Conservation (phyloP, 2,888 invertebrate genomes). For the Tillus elongatus region DNA sequence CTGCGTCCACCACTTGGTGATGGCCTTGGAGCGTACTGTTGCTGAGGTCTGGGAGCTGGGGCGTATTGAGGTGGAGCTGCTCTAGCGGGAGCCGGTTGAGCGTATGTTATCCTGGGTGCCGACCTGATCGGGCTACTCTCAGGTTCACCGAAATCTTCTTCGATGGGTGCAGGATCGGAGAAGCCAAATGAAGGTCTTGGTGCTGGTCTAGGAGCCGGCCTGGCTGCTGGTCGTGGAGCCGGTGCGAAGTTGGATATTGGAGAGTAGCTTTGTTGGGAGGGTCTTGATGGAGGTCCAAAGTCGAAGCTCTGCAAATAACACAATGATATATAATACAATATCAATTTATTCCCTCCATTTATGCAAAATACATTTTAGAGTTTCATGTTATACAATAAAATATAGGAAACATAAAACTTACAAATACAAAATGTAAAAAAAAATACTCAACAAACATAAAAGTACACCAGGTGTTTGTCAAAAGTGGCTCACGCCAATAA, state of each 20-base stretch:
- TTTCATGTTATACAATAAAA: no score
- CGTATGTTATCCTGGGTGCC: constrained; percentile 29
- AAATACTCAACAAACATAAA: no score
- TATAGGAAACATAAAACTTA: no score
- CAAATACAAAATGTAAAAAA: no score
- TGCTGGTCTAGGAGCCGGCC: constrained; percentile 22
- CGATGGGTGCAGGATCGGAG: constrained; percentile 31
- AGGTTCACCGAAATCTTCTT: constrained; percentile 30
- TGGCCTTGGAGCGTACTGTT: constrained; percentile 26
- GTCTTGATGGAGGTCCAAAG: constrained; percentile 32
- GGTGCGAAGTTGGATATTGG: constrained; percentile 28
- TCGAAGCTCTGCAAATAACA: no score
- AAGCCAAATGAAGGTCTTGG: no score
- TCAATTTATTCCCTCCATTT: no score
- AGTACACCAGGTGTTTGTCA: no score
- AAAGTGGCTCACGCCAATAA: no score
- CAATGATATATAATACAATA: no score
- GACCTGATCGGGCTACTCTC: constrained; percentile 14
- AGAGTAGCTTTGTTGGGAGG: constrained; percentile 32
- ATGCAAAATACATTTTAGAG: no score
- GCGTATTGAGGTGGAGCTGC: constrained; percentile 26
- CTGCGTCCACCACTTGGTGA: constrained; percentile 26
- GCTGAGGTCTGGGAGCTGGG: constrained; percentile 21
- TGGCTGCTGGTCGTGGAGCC: constrained; percentile 20
- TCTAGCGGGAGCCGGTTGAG: constrained; percentile 28